Base-by-base conservation (phyloP, 2,113 vertebrate genomes). In the Pimephales promelas region DNA sequence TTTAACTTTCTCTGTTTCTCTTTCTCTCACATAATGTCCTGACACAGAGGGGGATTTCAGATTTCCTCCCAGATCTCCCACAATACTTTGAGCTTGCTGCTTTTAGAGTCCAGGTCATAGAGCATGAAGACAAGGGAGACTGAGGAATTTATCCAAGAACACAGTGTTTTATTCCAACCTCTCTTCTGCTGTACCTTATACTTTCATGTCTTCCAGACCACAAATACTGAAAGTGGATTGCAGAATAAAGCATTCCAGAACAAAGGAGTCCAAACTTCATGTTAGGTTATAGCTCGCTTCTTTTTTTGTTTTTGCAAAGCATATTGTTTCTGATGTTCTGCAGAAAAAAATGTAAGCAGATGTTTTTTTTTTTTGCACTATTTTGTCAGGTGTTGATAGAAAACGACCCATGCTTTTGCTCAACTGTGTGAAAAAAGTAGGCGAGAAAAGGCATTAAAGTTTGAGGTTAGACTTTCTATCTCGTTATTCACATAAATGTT, bases 171-270 rank as follows among this genome's bases (percentile, higher is more conserved):
- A 16, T 43, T 78, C n/a, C n/a, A 45, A 26, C 56, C 74, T 77
- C 13, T 24, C 5, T 59, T 77, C 40, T 40, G 22, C 49, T 76
- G 28, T 49, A 76, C 73, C 8, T 61, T 28, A 66, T 26, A 24
- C 34, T 56, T 61, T 61, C 72, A 74, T 47, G 5, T 20, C n/a
- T 78, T 78, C 34, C 52, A 78, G 31, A 76, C 73, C 73, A 10
- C 73, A 76, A 52, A 76, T 76, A 76, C 73, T 75, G 49, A 56
- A 75, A 56, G 73, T 75, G 49, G 26, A 34, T 75, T 75, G 18
- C 20, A 56, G 73, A 56, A 54, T 34, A 22, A 31, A 34, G 49
- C 40, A 24, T 40, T 45, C 49, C 18, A n/a, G 6, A 54, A 54
- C 18, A 34, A 52, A 34, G 49, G n/a, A 3, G 40, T 47, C 49